These are phyloP conservation scores for Scaptomyza hsui DNA, from an alignment of 1,140 invertebrate species.

Conservation along the genomic window DNA sequence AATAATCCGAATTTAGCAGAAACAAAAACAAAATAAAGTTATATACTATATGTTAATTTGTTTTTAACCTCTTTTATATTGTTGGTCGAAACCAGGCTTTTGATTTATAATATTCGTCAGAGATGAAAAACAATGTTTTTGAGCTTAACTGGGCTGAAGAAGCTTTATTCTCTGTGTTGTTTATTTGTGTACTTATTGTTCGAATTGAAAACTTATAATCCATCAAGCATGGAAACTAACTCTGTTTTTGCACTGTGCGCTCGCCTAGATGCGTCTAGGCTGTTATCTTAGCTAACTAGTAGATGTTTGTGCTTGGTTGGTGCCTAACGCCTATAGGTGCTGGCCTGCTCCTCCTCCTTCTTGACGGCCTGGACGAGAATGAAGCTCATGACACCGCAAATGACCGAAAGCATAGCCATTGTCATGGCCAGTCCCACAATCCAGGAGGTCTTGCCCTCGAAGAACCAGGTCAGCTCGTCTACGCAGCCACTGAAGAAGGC, in stretches of 20 bases:
- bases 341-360: constrained; percentile 88
- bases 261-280: constrained; percentile 21
- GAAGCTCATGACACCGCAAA: constrained; percentile 88
- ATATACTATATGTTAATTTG: no score
- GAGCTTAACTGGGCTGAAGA: constrained; percentile 14
- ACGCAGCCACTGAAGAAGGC: constrained; percentile 94
- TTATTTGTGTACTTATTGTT: constrained; percentile 67
- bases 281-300: constrained; percentile 52
- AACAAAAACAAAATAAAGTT: no score
- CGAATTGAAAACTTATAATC: constrained; percentile 64
- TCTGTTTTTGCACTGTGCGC: constrained; percentile 35
- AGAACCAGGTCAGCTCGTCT: constrained; percentile 92
- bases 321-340: constrained; percentile 84
- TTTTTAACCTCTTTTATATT: no score
- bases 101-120: background rate
- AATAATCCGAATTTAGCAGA: no score
- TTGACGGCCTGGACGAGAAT: constrained; percentile 89
- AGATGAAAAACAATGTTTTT: background rate
- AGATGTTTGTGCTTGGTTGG: background rate
- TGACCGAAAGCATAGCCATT: constrained; percentile 89
- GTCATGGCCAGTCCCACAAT: constrained; percentile 91
- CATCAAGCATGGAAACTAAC: constrained; percentile 28
- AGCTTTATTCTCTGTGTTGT: constrained; percentile 27
- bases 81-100: no score
- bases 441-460: constrained; percentile 93